phyloP scores from a whole-genome alignment of 2,797 vertebrate species.

The Chlorospingus flavigularis region DNA sequence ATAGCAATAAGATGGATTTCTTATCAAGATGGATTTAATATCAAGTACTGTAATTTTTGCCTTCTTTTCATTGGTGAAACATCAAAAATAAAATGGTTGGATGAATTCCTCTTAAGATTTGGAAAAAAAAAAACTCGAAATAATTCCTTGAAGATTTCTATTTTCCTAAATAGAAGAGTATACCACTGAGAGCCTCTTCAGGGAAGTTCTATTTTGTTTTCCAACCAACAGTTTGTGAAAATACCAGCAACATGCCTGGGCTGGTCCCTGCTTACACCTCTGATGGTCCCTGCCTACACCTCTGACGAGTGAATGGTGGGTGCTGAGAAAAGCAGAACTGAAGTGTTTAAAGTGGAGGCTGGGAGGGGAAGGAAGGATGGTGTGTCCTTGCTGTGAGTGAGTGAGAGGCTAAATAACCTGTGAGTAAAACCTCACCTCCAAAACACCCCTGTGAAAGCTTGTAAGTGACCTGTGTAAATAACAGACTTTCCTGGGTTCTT shows the following conservation, averaged over 20 bases:
- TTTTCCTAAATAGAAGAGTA: background rate
- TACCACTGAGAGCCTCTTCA: accelerated
- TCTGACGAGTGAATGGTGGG: background rate
- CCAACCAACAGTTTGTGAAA: background rate
- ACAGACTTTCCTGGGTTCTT: background rate
- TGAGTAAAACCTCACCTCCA: background rate
- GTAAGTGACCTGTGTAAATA: background rate
- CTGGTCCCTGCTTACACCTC: background rate
- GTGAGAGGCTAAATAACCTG: background rate
- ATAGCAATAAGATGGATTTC: background rate
- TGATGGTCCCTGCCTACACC: background rate
- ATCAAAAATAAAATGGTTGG: background rate
- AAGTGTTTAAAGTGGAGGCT: background rate
- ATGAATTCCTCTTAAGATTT: background rate
- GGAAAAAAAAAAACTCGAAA: background rate
- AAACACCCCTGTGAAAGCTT: background rate
- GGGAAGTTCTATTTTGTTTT: accelerated
- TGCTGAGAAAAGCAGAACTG: background rate
- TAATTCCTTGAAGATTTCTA: background rate
- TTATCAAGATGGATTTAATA: background rate
- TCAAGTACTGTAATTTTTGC: background rate
- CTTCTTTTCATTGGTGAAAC: background rate
- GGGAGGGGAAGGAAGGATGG: background rate
- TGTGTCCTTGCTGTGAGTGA: background rate
- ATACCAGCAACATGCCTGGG: background rate